phyloP scores from a whole-genome alignment of 92 coral and sea anemone species.

The Epizoanthus stellaris region DNA sequence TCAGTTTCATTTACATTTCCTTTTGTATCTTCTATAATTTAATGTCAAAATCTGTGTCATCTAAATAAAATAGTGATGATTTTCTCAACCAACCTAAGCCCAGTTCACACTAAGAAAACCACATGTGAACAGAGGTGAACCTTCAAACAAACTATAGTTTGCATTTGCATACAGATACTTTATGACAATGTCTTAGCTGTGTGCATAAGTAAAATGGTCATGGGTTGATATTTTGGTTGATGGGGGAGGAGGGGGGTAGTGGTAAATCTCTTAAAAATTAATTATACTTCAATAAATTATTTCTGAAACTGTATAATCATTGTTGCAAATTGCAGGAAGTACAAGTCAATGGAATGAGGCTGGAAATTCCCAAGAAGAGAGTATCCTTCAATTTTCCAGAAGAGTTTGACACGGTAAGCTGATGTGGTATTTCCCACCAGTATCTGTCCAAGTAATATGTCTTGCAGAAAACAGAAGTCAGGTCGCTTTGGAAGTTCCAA shows the following conservation, averaged over 20 bases:
- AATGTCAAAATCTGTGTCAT: constrained; percentile 8
- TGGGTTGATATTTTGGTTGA: no score
- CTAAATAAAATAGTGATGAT: background rate
- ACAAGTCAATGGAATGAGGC: constrained; percentile 42
- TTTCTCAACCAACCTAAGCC: background rate
- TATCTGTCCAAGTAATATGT: no score
- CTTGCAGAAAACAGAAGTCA: no score
- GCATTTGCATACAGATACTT: no score
- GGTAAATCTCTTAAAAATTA: no score
- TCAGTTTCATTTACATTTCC: constrained; percentile 1
- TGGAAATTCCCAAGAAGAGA: constrained; percentile 71
- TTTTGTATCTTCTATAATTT: background rate
- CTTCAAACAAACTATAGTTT: no score
- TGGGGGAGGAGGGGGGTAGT: no score
- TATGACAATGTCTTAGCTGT: no score
- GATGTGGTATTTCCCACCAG: background rate
- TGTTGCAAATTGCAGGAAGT: constrained; percentile 22
- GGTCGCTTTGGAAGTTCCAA: no score
- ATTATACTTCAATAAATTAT: no score
- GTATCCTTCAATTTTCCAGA: constrained; percentile 91
- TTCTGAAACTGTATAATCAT: background rate
- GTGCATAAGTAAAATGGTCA: no score
- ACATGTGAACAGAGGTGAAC: background rate
- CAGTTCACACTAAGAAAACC: background rate
- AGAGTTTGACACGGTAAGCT: constrained; percentile 85